Base-by-base conservation (phyloP, 1,140 invertebrate species). In the Magallana angulata region DNA sequence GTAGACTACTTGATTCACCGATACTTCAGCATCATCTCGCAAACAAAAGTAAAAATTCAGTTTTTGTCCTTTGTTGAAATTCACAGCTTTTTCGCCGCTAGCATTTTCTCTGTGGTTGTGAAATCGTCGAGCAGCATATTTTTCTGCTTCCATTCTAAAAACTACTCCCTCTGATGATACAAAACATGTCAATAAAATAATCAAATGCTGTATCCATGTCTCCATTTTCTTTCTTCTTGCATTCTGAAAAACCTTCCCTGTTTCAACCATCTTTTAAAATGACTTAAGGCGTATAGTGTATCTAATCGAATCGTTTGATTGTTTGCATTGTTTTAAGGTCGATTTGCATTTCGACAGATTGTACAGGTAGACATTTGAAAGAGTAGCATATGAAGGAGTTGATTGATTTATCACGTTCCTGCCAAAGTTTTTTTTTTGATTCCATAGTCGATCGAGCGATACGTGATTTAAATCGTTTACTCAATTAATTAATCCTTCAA, bases 1-100 rank as follows among this genome's bases (percentile, higher is more conserved):
- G 71, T 87, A 89, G 56, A 83, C 16, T 7, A 89, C 84, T 60
- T 87, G 85, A 36, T 87, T 64, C 11, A 89, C n/a, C 1, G 83
- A 83, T 12, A 89, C 85, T 16, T 59, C 36, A 7, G 88, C 68
- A 85, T 84, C 88, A 9, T 24, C 36, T 59, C 85, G 57, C 12
- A 89, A 57, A 85, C 88, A 89, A 82, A 89, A 89, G 76, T 89
- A 85, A 8, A 89, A 62, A 59, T 87, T 85, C 9, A 89, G 82
- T 24, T 48, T 85, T 82, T 89, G 85, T 6, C 85, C 88, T 81
- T 83, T 57, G 48, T 89, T 89, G 24, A 89, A 89, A 60, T 89
- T 89, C 12, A 89, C 81, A 2, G 88, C 80, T 56, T 84, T 82
- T 12, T 85, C 60, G 57, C 88, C 88, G 11, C 36, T 82, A n/a